phyloP scores from a whole-genome alignment of 2,797 vertebrate genomes.

The Hapalemur alaotrensis region DNA sequence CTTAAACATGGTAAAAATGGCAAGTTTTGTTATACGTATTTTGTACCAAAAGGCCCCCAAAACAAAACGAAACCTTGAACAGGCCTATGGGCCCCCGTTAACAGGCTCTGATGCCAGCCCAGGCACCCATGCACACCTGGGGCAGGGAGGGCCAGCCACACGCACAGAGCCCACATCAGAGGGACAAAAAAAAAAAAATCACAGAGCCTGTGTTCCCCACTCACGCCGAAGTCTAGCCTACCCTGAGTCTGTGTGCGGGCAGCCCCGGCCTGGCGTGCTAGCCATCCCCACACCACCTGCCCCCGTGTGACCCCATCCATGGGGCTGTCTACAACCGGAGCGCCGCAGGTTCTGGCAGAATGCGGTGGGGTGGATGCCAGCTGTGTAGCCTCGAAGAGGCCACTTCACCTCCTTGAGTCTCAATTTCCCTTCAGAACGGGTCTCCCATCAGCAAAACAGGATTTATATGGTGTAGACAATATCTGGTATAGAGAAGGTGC shows the following conservation, averaged over 20 bases:
- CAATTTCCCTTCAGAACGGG: not conserved
- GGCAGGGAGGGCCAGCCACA: not conserved
- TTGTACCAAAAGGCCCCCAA: not conserved
- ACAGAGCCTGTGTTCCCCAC: not conserved
- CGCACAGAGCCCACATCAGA: not conserved
- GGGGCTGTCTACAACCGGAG: not conserved
- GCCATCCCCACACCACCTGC: not conserved
- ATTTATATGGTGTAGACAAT: not conserved
- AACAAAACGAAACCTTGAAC: not conserved
- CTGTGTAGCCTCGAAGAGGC: not conserved
- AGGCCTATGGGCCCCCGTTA: not conserved
- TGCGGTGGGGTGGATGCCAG: not conserved
- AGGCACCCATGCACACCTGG: not conserved
- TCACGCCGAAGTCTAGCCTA: not conserved
- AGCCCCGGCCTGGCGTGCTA: not conserved
- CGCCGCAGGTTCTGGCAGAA: not conserved
- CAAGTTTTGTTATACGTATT: not conserved
- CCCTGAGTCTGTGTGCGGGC: fast-evolving
- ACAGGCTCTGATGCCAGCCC: not conserved
- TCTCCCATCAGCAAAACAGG: not conserved
- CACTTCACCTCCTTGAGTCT: not conserved
- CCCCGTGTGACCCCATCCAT: fast-evolving
- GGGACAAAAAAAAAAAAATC: not conserved
- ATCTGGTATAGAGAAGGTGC: not conserved
- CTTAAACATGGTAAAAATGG: not conserved